Base-by-base conservation (phyloP, 1,140 invertebrate genomes). In the Cherax destructor region DNA sequence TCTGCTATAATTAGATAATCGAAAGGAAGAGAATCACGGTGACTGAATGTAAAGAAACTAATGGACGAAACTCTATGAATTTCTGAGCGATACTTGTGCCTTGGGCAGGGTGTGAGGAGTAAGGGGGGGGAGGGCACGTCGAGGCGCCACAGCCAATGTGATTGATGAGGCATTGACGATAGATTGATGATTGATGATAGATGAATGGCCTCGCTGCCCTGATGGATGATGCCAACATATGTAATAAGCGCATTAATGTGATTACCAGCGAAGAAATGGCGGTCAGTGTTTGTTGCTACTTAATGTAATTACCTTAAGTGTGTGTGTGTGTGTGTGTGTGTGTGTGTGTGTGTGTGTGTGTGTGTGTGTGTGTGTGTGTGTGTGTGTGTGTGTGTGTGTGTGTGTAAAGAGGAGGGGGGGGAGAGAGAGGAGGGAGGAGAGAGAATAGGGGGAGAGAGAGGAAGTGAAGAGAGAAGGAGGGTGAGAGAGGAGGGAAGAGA, bases 131-230 rank as follows among this genome's bases (percentile, higher is more conserved):
- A 11, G n/a, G n/a, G n/a, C n/a, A n/a, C 69, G 69, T 74, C n/a
- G 69, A 74, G 24, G 69, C n/a, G 69, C 69, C 69, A 74, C 69
- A 30, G 69, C n/a, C 69, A 74, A 74, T 85, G 83, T 85, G 83
- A 85, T 85, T 85, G 83, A 85, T 85, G 83, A 85, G 83, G 41
- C 83, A 72, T 72, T 85, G 83, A 85, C 83, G 83, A 85, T 85
- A 85, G 83, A 85, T 85, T 85, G 83, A 85, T 85, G 83, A 85
- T 85, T 85, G 83, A 85, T 85, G 83, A 85, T 72, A 85, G 83
- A 85, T 85, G 83, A 85, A 85, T 85, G 83, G 83, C 61, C 83
- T 61, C 65, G 49, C 83, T 85, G 69, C 65, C 69, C 83, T 85
- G 83, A 85, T 85, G 83, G 83, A 85, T 85, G 83, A 65, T 85